Evolutionary conservation across 2,113 vertebrate genomes (phyloP).

Genomic region (Plecotus auritus): DNA sequence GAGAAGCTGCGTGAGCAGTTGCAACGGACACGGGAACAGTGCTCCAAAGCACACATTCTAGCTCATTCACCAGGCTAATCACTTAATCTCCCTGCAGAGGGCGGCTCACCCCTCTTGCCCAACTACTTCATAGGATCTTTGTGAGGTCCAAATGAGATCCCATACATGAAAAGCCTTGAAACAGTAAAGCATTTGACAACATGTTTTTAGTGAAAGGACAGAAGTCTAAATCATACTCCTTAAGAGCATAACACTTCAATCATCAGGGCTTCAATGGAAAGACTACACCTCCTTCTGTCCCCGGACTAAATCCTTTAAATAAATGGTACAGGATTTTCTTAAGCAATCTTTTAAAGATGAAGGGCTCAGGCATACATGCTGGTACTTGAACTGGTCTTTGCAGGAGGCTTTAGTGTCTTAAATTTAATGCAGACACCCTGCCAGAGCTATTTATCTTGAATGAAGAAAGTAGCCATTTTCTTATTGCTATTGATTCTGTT

Average conservation of each 20-base stretch:
- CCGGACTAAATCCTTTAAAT: background rate
- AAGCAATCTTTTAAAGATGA: background rate
- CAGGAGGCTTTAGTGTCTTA: background rate
- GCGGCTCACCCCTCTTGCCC: background rate
- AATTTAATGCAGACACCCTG: background rate
- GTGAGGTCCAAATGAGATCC: background rate
- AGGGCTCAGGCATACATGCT: background rate
- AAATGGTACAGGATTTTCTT: background rate
- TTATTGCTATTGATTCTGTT: background rate
- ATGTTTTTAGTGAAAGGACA: background rate
- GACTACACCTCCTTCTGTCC: background rate
- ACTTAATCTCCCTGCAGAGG: background rate
- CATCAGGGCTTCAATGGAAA: background rate
- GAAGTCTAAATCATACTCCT: background rate
- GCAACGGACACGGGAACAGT: background rate
- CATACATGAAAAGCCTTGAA: background rate
- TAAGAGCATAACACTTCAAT: background rate
- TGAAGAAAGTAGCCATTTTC: background rate
- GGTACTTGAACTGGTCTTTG: background rate
- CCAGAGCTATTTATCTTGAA: background rate
- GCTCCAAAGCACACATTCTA: too few relatives aligned
- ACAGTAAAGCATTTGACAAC: background rate
- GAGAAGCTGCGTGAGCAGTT: accelerated
- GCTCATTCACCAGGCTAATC: background rate
- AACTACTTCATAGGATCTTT: background rate